Conservation (phyloP, 2,888 invertebrate species). For the Microctonus aethiopoides region DNA sequence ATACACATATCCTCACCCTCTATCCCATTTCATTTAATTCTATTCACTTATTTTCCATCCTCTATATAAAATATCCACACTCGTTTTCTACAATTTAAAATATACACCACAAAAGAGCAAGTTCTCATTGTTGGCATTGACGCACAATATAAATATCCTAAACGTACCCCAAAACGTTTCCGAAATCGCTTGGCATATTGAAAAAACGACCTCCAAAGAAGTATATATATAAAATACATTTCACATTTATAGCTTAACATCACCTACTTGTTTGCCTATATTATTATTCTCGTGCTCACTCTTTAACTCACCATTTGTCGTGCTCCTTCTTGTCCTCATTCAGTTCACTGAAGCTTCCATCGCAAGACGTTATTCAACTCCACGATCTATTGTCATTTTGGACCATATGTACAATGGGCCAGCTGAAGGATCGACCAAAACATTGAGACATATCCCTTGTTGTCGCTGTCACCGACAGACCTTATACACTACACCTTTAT, state of each 20-base stretch:
- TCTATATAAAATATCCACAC: not conserved
- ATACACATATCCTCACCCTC: not conserved
- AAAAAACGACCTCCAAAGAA: conserved; percentile 26
- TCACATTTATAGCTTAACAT: not conserved
- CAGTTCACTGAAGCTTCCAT: conserved; percentile 30
- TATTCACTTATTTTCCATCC: not conserved
- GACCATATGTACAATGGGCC: conserved; percentile 55
- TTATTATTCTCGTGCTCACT: not conserved
- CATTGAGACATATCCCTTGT: conserved; percentile 65
- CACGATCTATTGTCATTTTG: conserved; percentile 57
- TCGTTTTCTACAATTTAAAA: conserved; percentile 30
- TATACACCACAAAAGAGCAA: conserved; percentile 57
- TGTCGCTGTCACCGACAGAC: conserved; percentile 57
- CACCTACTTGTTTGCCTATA: no score
- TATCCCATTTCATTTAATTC: not conserved
- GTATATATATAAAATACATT: no score
- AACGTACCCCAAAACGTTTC: conserved; percentile 53
- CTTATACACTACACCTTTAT: conserved; percentile 43
- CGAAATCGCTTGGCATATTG: conserved; percentile 46
- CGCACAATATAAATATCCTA: conserved; percentile 47
- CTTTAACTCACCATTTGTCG: not conserved
- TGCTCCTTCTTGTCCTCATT: conserved; percentile 28
- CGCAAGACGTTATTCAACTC: conserved; percentile 57
- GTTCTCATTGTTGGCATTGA: conserved; percentile 42
- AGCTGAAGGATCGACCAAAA: conserved; percentile 65